Conservation (phyloP, 2,888 invertebrate genomes). For the Cheilosia urbana region DNA sequence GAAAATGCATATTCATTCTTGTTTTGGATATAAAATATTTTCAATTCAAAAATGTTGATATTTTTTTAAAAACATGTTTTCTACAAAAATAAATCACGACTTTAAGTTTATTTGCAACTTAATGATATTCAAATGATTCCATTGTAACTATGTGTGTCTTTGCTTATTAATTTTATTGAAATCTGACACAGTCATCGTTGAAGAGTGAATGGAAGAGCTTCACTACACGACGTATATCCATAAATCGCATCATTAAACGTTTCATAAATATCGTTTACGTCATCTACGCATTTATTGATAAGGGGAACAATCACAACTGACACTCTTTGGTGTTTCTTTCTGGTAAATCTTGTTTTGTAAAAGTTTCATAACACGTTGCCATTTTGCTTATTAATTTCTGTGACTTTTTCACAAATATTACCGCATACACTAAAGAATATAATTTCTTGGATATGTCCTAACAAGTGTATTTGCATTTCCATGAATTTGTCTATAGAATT, state of each 20-base stretch:
- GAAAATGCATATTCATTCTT: too few species aligned
- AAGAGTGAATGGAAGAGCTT: neutral
- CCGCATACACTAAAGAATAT: neutral
- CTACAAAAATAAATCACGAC: neutral
- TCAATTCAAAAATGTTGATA: too few species aligned
- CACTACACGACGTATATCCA: neutral
- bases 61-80: too few species aligned
- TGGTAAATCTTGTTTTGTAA: constrained; percentile 39
- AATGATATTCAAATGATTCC: constrained; percentile 6
- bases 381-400: constrained; percentile 32
- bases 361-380: neutral
- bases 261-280: constrained; percentile 22
- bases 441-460: neutral
- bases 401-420: neutral
- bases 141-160: neutral
- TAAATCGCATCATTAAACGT: constrained; percentile 17
- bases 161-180: constrained; percentile 7
- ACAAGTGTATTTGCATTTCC: constrained; percentile 34
- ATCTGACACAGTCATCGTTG: constrained; percentile 7
- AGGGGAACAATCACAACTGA: constrained; percentile 28
- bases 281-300: neutral
- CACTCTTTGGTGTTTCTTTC: constrained; percentile 15
- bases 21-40: too few species aligned
- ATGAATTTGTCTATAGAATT: constrained; percentile 36
- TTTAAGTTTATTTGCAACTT: constrained; percentile 6